phyloP scores from a whole-genome alignment of 2,888 invertebrate genomes.

The Philaethria dido region DNA sequence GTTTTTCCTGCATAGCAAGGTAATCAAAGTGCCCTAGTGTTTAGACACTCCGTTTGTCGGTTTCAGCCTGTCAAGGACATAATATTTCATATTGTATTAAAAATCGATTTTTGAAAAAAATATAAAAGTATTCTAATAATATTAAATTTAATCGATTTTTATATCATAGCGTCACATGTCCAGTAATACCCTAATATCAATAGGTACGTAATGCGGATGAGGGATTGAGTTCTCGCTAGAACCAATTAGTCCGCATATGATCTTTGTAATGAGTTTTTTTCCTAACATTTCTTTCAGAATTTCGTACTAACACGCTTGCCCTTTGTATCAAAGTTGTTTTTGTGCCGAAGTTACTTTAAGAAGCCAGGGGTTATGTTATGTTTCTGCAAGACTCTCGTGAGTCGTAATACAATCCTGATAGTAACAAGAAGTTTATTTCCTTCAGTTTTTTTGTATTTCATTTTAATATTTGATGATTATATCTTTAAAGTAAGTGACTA shows the following conservation, averaged over 20 bases:
- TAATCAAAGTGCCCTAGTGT: too few relatives aligned
- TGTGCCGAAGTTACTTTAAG: conserved; percentile 5
- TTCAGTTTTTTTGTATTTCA: neutral
- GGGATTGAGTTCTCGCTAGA: conserved; percentile 70
- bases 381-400: neutral
- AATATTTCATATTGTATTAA: neutral
- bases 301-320: conserved; percentile 25
- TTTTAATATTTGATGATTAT: too few relatives aligned
- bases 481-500: too few relatives aligned
- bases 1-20: too few relatives aligned
- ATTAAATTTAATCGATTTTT: neutral
- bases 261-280: conserved; percentile 55
- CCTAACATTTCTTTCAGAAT: conserved; percentile 44
- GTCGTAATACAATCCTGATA: neutral
- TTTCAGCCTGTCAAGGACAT: too few relatives aligned
- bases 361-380: conserved; percentile 5
- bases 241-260: conserved; percentile 73
- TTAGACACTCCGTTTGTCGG: too few relatives aligned
- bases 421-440: neutral
- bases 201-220: conserved; percentile 53
- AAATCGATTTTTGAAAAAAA: neutral
- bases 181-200: conserved; percentile 22
- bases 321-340: conserved; percentile 27
- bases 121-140: neutral
- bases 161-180: conserved; percentile 8